Evolutionary conservation across 2,113 vertebrate genomes (phyloP).

Genomic region (Otocyon megalotis): DNA sequence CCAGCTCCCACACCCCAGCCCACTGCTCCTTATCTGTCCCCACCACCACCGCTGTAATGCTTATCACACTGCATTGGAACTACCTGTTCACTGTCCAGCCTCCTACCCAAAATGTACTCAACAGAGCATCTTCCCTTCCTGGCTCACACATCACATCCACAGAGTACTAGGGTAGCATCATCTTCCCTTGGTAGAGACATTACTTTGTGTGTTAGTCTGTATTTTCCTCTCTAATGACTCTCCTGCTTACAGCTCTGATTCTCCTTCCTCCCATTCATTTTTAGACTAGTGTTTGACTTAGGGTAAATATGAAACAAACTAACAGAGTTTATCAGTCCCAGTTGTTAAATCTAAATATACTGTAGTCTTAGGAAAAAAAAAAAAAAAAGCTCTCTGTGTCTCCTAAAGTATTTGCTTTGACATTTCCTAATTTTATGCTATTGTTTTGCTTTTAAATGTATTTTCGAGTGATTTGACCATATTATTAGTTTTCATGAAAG

Average conservation of each 20-base stretch:
- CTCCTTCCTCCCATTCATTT: neutral
- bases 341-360: neutral
- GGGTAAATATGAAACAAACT: neutral
- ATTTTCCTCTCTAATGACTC: neutral
- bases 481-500: neutral
- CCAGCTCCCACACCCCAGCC: neutral
- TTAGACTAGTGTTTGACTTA: neutral
- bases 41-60: neutral
- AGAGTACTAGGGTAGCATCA: neutral
- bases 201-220: neutral
- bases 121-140: neutral
- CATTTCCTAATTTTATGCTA: neutral
- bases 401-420: neutral
- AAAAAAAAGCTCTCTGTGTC: neutral
- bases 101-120: neutral
- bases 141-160: neutral
- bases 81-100: neutral
- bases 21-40: rapidly evolving
- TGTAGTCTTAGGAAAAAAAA: neutral
- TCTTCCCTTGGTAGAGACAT: neutral
- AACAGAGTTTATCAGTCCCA: neutral
- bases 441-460: neutral
- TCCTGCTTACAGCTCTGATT: neutral
- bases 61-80: neutral
- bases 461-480: neutral